phyloP scores from a whole-genome alignment of 2,113 vertebrate genomes.

The Ammospiza caudacuta region DNA sequence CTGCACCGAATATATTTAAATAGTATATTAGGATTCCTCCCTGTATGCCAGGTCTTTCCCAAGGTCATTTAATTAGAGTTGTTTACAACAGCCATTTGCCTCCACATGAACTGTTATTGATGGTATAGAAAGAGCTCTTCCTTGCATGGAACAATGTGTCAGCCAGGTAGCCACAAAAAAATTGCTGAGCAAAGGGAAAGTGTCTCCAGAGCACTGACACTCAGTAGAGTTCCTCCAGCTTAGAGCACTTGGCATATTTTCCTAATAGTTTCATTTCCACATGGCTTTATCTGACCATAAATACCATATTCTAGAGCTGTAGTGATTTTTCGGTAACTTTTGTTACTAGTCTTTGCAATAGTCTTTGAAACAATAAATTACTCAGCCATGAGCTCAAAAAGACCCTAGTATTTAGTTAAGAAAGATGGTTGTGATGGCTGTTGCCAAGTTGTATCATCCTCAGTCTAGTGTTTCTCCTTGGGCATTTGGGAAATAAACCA shows the following conservation, averaged over 20 bases:
- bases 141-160: neutral
- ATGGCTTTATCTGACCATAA: neutral
- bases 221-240: neutral
- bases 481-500: neutral
- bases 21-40: neutral
- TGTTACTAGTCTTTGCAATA: neutral
- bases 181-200: neutral
- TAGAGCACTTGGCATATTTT: neutral
- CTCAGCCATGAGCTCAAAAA: neutral
- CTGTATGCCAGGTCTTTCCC: neutral
- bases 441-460: neutral
- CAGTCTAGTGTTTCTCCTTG: neutral
- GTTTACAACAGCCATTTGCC: slow-evolving; percentile 17
- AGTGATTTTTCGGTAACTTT: neutral
- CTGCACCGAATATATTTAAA: neutral
- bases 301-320: neutral
- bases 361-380: neutral
- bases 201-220: neutral
- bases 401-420: neutral
- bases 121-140: neutral
- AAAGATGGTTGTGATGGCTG: neutral
- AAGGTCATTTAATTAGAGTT: slow-evolving; percentile 2
- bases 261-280: neutral
- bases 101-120: neutral
- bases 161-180: neutral